Evolutionary conservation across 2,113 vertebrate species (phyloP).

Genomic region (Turnix velox): DNA sequence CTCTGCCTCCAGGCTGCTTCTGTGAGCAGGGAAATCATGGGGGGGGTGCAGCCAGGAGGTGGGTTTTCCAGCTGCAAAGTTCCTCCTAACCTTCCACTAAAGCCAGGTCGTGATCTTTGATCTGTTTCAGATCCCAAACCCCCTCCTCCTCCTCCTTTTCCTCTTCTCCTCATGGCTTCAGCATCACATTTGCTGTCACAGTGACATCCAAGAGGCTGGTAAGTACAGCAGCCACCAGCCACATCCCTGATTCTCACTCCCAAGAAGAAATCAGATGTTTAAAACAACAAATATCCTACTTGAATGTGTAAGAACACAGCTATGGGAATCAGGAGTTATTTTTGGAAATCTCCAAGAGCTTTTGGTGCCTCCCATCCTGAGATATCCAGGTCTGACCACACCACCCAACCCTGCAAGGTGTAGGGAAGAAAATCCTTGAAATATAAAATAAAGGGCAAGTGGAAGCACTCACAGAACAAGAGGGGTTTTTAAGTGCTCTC

Average conservation of each 20-base stretch:
- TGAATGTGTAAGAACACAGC: fast-evolving
- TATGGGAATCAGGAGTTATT: fast-evolving
- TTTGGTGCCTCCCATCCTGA: not conserved
- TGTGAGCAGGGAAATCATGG: fast-evolving
- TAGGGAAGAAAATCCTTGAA: fast-evolving
- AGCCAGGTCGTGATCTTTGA: not conserved
- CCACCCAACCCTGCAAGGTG: not conserved
- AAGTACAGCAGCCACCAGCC: fast-evolving
- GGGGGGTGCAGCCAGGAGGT: not conserved
- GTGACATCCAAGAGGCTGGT: not conserved
- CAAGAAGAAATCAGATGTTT: not conserved
- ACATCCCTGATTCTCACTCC: fast-evolving
- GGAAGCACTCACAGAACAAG: not conserved
- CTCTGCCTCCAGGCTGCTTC: not conserved
- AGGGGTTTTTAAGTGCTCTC: not conserved
- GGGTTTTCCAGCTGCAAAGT: not conserved
- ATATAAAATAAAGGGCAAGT: not conserved
- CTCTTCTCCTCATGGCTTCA: not conserved
- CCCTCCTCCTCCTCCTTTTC: not conserved
- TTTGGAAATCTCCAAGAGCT: not conserved
- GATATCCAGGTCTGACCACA: not conserved
- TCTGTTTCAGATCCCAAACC: not conserved
- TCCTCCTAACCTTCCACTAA: not conserved
- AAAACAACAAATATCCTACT: not conserved
- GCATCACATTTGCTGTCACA: not conserved